phyloP scores from a whole-genome alignment of 2,113 vertebrate genomes.

The Dipodomys merriami region DNA sequence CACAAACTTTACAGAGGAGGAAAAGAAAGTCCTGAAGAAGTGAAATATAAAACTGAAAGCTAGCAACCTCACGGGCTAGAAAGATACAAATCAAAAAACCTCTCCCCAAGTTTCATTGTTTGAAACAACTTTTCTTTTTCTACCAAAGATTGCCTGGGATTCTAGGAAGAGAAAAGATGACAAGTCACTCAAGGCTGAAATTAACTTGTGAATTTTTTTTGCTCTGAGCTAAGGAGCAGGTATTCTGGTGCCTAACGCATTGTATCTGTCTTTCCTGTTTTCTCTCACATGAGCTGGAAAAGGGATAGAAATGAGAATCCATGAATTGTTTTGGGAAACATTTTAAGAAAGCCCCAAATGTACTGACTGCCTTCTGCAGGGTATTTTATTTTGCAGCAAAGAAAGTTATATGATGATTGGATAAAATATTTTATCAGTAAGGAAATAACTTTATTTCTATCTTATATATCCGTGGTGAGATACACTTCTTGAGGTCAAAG shows the following conservation, averaged over 20 bases:
- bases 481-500: background rate
- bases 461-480: background rate
- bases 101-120: background rate
- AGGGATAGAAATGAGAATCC: background rate
- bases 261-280: background rate
- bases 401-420: background rate
- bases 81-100: background rate
- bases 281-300: background rate
- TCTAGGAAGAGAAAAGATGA: slow-evolving; percentile 15
- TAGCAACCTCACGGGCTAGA: no score
- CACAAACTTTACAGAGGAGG: background rate
- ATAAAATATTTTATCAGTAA: background rate
- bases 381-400: background rate
- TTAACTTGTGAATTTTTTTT: background rate
- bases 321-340: background rate
- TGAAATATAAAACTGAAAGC: background rate
- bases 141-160: background rate
- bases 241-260: background rate
- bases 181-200: slow-evolving; percentile 37
- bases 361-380: background rate
- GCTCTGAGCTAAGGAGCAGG: background rate
- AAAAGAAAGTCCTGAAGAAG: background rate
- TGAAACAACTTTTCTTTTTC: slow-evolving; percentile 23
- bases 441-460: background rate
- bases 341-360: slow-evolving; percentile 10